phyloP scores from a whole-genome alignment of 2,113 vertebrate species.

The Rhombomys opimus region DNA sequence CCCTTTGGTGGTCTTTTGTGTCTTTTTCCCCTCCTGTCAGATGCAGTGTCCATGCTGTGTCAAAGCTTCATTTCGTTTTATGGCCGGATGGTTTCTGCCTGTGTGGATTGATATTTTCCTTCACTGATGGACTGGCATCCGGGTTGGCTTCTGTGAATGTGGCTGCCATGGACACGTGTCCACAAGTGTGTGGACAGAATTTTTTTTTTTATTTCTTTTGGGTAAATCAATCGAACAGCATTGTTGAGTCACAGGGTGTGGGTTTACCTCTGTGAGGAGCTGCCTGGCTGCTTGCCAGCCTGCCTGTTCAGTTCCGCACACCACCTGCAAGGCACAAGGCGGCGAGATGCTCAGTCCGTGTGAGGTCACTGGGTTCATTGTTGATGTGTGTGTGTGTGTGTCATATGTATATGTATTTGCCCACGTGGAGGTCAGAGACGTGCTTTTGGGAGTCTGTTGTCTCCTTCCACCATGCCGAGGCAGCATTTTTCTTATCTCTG shows the following conservation, averaged over 20 bases:
- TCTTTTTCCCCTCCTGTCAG: neutral
- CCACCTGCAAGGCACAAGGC: fast-evolving
- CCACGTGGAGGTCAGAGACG: neutral
- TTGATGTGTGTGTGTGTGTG: neutral
- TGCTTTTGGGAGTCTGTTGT: neutral
- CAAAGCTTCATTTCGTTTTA: neutral
- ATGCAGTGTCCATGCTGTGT: neutral
- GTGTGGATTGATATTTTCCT: fast-evolving
- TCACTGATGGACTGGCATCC: neutral
- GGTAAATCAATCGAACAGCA: neutral
- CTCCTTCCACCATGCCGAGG: neutral
- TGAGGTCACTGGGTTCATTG: neutral
- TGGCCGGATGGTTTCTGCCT: neutral
- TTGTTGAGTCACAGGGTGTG: neutral
- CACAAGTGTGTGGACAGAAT: neutral
- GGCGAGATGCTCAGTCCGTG: neutral
- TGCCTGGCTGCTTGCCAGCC: neutral
- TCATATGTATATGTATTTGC: neutral
- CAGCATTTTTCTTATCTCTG: neutral
- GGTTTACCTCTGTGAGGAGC: neutral
- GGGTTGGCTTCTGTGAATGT: neutral
- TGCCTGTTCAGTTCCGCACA: fast-evolving
- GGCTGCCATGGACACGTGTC: neutral
- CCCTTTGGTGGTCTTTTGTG: neutral
- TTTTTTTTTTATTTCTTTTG: neutral